Base-by-base conservation (phyloP, 2,888 invertebrate species). In the Crocallis elinguaria region DNA sequence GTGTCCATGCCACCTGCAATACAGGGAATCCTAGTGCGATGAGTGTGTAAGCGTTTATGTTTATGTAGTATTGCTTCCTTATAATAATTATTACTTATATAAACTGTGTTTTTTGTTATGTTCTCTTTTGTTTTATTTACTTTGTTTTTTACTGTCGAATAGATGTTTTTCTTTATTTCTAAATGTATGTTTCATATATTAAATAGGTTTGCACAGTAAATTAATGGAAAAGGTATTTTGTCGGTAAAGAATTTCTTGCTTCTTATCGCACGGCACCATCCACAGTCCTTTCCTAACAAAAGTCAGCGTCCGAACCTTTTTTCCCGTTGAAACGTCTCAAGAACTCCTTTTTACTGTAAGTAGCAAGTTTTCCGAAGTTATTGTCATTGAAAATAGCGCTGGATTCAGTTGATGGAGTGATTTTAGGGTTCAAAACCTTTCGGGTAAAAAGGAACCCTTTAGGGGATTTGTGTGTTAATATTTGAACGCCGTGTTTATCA, bases 301-400 rank as follows among this genome's bases (percentile, higher is more conserved):
- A 66, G 61, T 62, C 59, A 38, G 41, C 33, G 54, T 43, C 57
- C 55, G 44, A 51, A 32, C 53, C 36, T 50, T 56, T 49, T 43
- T 33, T 27, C 35, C 38, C 35, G 33, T 45, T 8, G 32, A 38
- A 37, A 50, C 41, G 36, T 37, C 57, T 56, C 54, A 35, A 35
- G 32, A 30, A 51, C 43, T 48, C 48, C 49, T 52, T 60, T 42
- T 45, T 55, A 19, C 48, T 16, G 49, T 62, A 62, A 68, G 68
- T 68, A 58, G 60, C 56, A 66, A 68, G 67, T 67, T 67, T 60
- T 59, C 46, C 52, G 52, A 58, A 57, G 54, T 63, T 62, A 66
- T 66, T 63, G 63, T 61, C 57, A 63, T 61, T 62, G 64, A 57
- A 62, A 66, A 57, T 57, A 62, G 53, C 58, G 37, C 11, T 37